These are phyloP conservation scores for Orius laevigatus DNA, from an alignment of 1,140 invertebrate species.

Conservation along the genomic window DNA sequence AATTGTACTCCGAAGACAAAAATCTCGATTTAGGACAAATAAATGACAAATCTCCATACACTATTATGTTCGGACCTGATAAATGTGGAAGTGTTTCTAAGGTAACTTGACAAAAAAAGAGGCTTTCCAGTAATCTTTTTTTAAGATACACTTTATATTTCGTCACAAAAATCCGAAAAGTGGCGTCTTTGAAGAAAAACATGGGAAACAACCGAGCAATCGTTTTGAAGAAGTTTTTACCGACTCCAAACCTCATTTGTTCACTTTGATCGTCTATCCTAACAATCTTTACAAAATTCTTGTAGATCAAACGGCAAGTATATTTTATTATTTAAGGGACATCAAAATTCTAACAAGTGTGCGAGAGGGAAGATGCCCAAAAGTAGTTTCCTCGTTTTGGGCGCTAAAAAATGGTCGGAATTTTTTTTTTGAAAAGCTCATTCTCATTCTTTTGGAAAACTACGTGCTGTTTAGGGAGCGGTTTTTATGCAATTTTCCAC, in stretches of 20 bases:
- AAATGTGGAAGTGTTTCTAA: slow-evolving; percentile 95
- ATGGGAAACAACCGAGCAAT: slow-evolving; percentile 75
- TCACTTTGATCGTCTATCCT: slow-evolving; percentile 72
- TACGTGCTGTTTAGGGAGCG: no score
- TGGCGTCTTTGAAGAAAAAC: slow-evolving; percentile 74
- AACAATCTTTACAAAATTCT: slow-evolving; percentile 66
- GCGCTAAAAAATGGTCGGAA: no score
- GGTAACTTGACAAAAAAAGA: slow-evolving; percentile 26
- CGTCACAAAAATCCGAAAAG: slow-evolving; percentile 88
- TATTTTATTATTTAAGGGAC: no score
- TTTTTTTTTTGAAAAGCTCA: no score
- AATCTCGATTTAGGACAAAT: slow-evolving; percentile 64
- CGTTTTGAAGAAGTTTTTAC: slow-evolving; percentile 78
- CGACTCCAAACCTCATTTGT: slow-evolving; percentile 91
- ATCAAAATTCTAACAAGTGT: no score
- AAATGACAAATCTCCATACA: slow-evolving; percentile 91
- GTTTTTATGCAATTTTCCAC: no score
- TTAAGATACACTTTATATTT: slow-evolving; percentile 90
- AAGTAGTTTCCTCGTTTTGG: no score
- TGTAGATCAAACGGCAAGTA: slow-evolving; percentile 46
- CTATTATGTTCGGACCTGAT: slow-evolving; percentile 99
- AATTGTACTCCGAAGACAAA: slow-evolving; percentile 60
- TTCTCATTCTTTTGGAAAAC: no score
- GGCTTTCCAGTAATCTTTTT: slow-evolving; percentile 20
- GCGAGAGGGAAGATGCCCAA: no score